Conservation (phyloP, 2,888 invertebrate genomes). For the Digitonthophagus gazella region DNA sequence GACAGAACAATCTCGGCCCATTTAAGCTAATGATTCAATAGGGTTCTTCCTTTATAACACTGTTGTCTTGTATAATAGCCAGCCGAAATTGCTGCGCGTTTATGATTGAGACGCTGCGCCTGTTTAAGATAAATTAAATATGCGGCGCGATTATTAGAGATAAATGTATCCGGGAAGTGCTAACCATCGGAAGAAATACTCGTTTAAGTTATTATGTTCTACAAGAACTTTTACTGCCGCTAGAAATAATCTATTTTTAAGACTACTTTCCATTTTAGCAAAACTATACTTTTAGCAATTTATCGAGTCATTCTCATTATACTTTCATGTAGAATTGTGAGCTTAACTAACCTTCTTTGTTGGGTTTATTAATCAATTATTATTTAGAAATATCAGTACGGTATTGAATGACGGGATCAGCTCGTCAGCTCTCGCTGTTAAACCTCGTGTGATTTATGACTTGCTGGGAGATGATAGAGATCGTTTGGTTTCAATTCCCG, state of each 20-base stretch:
- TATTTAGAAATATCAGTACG: conserved; percentile 18
- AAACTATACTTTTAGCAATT: no score
- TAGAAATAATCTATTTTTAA: no score
- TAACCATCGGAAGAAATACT: not conserved
- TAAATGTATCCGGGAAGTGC: not conserved
- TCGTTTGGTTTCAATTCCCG: conserved; percentile 12
- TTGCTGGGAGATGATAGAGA: conserved; percentile 20
- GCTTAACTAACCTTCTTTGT: no score
- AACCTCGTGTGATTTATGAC: conserved; percentile 24
- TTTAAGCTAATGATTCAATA: not conserved
- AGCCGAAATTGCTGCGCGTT: not conserved
- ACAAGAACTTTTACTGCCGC: not conserved
- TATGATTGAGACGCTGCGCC: not conserved
- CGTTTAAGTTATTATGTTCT: not conserved
- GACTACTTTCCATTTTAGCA: no score
- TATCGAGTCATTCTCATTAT: no score
- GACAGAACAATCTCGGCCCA: not conserved
- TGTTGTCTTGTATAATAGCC: not conserved
- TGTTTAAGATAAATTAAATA: not conserved
- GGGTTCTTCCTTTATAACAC: not conserved
- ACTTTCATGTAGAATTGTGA: not conserved
- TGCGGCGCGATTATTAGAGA: not conserved
- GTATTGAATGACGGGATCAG: conserved; percentile 12
- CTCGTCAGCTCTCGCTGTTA: not conserved
- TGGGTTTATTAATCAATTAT: conserved; percentile 23